Evolutionary conservation across 2,113 vertebrate species (phyloP).

Genomic region (Pituophis catenifer): DNA sequence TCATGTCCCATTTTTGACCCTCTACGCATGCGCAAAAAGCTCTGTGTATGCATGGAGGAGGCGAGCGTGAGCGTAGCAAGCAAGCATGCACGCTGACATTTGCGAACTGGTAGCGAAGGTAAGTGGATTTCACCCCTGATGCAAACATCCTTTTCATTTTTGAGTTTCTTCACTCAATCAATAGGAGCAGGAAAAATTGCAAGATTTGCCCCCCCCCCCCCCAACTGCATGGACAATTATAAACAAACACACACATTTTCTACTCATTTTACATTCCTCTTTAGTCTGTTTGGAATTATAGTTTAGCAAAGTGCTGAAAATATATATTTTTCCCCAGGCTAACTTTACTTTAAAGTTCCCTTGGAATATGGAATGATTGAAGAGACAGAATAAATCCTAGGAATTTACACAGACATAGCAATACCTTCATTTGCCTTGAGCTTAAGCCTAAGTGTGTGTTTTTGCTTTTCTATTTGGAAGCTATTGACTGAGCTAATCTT

Average conservation of each 20-base stretch:
- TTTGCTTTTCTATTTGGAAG: background rate
- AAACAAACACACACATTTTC: background rate
- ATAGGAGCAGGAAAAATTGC: background rate
- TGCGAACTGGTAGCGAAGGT: no score
- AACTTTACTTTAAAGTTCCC: background rate
- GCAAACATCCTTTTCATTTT: background rate
- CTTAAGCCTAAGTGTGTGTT: background rate
- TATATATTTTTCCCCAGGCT: background rate
- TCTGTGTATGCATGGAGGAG: no score
- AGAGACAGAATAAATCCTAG: background rate
- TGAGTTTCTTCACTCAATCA: background rate
- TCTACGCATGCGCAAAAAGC: no score
- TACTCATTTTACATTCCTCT: background rate
- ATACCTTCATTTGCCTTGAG: background rate
- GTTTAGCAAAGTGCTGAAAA: background rate
- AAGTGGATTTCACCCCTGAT: no score
- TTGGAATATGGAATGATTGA: background rate
- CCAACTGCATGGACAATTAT: background rate
- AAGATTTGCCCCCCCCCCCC: background rate
- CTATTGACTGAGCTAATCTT: background rate
- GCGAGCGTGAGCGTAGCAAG: no score
- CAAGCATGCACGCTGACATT: no score
- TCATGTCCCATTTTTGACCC: no score
- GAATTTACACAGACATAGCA: background rate
- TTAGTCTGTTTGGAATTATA: background rate